Evolutionary conservation across 2,113 vertebrate genomes (phyloP), one percentile per base, ranked within the genome.

Genomic region (Neogale vison): DNA sequence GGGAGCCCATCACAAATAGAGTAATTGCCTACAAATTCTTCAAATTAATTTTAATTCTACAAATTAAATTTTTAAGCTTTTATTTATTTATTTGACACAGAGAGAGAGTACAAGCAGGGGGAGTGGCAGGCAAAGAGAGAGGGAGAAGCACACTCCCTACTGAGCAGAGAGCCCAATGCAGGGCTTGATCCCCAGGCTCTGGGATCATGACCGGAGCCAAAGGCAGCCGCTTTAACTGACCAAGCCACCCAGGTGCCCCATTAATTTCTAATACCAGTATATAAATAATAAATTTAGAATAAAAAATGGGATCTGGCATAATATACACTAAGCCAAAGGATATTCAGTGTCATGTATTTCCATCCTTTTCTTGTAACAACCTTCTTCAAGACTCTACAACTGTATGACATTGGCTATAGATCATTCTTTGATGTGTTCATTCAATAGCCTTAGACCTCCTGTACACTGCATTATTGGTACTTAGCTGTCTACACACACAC

Each of bases 221-320:
- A 61, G 59, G 59, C 59, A 61, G 23, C 59, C 3, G 9, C 23
- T 61, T 61, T 61, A 61, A 24, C 59, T 26, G 23, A 61, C 59
- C 23, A 26, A 61, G 23, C 59, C 23, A 61, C 9, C 59, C 59
- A 61, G 59, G 59, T 61, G 59, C 3, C 23, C 23, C 59, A 61
- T 82, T 90, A 82, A 82, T 95, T 90, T 95, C 21, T 36, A 93
- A 69, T 52, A 47, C 3, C 90, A 82, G 23, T 81, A 47, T 80
- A 65, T 86, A 59, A 69, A 88, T 15, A 67, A 81, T 65, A 39
- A 55, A 55, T 26, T 63, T 55, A 72, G 9, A 29, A 65, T 87
- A 67, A 79, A 29, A 81, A 86, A 61, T 69, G 5, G 20, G 13
- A 26, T 61, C 29, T 45, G 34, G 4, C 20, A n/a, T 50, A 86